Percentiles rank a stretch among this genome's conserved stretches.
These are phyloP conservation scores for Thymelicus sylvestris DNA, from an alignment of 2,888 invertebrate species.

Conservation along the genomic window DNA sequence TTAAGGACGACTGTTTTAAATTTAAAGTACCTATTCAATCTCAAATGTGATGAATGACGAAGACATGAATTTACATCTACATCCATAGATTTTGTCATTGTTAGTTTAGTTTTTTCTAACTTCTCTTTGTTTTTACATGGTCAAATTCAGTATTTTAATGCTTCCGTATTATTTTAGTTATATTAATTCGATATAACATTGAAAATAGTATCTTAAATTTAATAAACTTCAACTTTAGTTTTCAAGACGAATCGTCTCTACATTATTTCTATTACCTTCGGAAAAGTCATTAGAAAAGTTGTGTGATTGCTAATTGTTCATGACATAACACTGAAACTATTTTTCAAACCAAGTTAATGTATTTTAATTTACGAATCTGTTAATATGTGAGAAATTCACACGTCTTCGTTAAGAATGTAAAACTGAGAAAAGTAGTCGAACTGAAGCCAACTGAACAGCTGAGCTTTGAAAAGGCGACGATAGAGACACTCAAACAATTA, in stretches of 20 bases:
- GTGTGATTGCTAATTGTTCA: neutral
- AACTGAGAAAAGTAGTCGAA: slow-evolving; percentile 26
- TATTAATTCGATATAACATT: neutral
- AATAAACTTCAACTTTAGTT: too few species aligned
- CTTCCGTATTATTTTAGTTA: too few species aligned
- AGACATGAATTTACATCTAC: too few species aligned
- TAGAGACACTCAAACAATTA: slow-evolving; percentile 31
- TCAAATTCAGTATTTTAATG: too few species aligned
- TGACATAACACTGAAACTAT: neutral
- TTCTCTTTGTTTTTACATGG: too few species aligned
- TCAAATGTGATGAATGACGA: too few species aligned
- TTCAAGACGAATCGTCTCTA: too few species aligned
- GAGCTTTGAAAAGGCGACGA: slow-evolving; percentile 30
- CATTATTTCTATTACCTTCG: too few species aligned
- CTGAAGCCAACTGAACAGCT: slow-evolving; percentile 33
- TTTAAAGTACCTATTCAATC: too few species aligned
- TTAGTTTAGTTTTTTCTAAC: neutral
- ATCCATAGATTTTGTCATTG: too few species aligned
- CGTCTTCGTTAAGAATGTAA: slow-evolving; percentile 23
- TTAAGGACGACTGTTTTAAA: neutral
- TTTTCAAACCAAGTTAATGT: neutral
- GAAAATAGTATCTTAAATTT: neutral
- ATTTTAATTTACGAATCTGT: slow-evolving; percentile 6
- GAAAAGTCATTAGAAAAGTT: too few species aligned
- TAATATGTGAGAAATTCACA: slow-evolving; percentile 6